Evolutionary conservation across 2,888 invertebrate species (phyloP), one percentile per base, ranked within the genome.

Genomic region (Masnerella sp.): DNA sequence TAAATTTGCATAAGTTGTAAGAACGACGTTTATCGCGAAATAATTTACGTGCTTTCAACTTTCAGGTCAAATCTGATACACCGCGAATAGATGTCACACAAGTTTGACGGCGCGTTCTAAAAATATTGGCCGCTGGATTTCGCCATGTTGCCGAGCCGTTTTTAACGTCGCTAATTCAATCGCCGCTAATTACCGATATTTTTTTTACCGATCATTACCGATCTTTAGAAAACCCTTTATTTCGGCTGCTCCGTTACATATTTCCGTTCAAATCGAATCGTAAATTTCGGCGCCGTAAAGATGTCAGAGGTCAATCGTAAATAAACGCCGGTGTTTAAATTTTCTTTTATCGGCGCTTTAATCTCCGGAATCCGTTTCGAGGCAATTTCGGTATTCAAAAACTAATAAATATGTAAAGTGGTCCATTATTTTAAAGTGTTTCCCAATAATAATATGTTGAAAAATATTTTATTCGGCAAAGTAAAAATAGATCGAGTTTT

Each of bases 31-130:
- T n/a, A n/a, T n/a, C n/a, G n/a, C n/a, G n/a, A n/a, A n/a, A n/a
- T n/a, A n/a, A n/a, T n/a, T 56, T 56, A 56, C 32, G 38, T 32
- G 32, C 42, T 58, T 58, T 58, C 34, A 58, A 32, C 15, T 58
- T 58, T 58, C 8, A 58, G 20, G 43, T 43, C 20, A 34, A 32
- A 58, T 43, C 43, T 43, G 9, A 58, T 18, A 15, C 9, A 34
- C 20, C 12, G 14, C 0, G 9, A 43, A 30, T 15, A 43, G 40
- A 14, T 43, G n/a, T n/a, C n/a, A n/a, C n/a, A 2, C 30, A 43
- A 22, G 34, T 59, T 59, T 59, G 42, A 47, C 59, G 36, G 20
- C 5, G 8, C 17, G 32, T 8, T 45, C 43, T 58, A 45, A 42
- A 34, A 43, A 58, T 58, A 58, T 47, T 34, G 5, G 20, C 2